Conservation (phyloP, 64 coral and sea anemone species). For the Montipora cactus region DNA sequence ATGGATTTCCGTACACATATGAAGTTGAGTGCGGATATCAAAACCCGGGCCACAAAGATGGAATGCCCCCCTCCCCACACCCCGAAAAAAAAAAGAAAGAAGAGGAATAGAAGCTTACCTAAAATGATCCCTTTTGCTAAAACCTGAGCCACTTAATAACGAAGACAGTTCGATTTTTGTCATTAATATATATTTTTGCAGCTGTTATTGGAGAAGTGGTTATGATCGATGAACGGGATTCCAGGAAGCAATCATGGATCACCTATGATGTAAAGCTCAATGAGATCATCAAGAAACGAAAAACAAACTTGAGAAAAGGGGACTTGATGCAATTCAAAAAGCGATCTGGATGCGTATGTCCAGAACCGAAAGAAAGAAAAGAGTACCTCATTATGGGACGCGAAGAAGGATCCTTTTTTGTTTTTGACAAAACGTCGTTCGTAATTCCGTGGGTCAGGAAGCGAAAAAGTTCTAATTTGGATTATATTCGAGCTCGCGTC, state of each 20-base stretch:
- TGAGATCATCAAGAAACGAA: conserved; percentile 45
- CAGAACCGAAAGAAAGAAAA: conserved; percentile 6
- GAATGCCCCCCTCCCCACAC: too few relatives aligned
- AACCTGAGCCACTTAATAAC: too few relatives aligned
- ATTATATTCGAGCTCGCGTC: conserved; percentile 21
- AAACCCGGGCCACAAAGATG: too few relatives aligned
- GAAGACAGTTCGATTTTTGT: neutral
- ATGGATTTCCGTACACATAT: too few relatives aligned
- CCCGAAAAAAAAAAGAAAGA: too few relatives aligned
- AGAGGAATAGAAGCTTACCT: too few relatives aligned
- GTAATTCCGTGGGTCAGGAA: conserved; percentile 63
- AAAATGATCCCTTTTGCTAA: too few relatives aligned
- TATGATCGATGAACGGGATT: conserved; percentile 30
- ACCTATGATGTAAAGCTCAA: conserved; percentile 23
- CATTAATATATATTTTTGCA: neutral
- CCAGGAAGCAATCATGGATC: conserved; percentile 56
- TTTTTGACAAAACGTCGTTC: conserved; percentile 36
- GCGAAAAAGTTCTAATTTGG: conserved; percentile 8
- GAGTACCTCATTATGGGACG: conserved; percentile 57
- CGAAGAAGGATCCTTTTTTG: conserved; percentile 35
- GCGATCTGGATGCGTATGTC: conserved; percentile 47
- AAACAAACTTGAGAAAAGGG: conserved; percentile 21
- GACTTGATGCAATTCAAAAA: conserved; percentile 62
- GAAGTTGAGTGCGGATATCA: too few relatives aligned
- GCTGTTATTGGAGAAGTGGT: conserved; percentile 59